Evolutionary conservation across 2,113 vertebrate genomes (phyloP).

Genomic region (Cichladusa arquata): DNA sequence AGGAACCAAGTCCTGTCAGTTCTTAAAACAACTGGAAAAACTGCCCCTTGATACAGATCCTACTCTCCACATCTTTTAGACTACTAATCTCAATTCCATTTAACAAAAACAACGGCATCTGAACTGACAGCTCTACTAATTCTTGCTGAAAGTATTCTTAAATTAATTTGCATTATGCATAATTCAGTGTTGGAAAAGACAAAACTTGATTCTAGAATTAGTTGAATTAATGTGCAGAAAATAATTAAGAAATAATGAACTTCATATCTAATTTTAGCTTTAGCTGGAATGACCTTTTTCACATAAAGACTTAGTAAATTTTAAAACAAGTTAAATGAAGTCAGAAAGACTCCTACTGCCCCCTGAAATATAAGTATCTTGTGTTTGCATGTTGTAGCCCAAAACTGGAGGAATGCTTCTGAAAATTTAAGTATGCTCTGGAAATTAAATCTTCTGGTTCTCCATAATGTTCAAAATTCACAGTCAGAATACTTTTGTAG

Average conservation of each 20-base stretch:
- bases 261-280: not conserved
- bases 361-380: not conserved
- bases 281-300: not conserved
- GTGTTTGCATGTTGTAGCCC: not conserved
- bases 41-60: not conserved
- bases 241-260: not conserved
- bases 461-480: not conserved
- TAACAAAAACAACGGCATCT: not conserved
- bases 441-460: not conserved
- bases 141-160: not conserved
- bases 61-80: not conserved
- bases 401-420: not conserved
- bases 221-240: not conserved
- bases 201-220: not conserved
- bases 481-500: not conserved
- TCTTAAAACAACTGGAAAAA: slow-evolving; percentile 38
- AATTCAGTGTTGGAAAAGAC: not conserved
- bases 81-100: not conserved
- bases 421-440: not conserved
- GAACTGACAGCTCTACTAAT: not conserved
- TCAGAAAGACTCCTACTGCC: not conserved
- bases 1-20: not conserved
- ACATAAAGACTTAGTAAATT: not conserved
- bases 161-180: not conserved
- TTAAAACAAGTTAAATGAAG: not conserved